These are phyloP conservation scores for Leptinotarsa haldemani DNA, from an alignment of 2,888 invertebrate genomes.

Conservation along the genomic window DNA sequence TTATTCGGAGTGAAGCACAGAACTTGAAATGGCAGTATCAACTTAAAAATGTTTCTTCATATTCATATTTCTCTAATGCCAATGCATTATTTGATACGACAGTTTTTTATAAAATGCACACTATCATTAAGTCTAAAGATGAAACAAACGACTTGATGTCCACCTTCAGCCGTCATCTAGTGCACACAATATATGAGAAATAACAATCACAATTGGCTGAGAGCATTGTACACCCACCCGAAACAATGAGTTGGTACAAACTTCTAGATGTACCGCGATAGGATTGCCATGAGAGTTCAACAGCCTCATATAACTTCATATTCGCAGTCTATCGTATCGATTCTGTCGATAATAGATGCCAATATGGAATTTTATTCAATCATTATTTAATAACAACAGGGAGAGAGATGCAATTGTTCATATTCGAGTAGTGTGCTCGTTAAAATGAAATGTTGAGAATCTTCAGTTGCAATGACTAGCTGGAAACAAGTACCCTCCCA, in stretches of 20 bases:
- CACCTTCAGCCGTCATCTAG: neutral
- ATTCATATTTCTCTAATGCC: no score
- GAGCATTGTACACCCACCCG: conserved; percentile 28
- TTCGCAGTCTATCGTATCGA: conserved; percentile 21
- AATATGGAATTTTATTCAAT: conserved; percentile 20
- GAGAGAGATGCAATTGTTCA: neutral
- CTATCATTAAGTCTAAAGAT: neutral
- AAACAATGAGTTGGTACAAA: conserved; percentile 24
- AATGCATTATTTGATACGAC: no score
- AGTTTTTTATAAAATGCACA: neutral
- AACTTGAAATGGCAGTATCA: no score
- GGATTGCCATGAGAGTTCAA: conserved; percentile 43
- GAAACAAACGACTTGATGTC: neutral
- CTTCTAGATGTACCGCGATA: conserved; percentile 17
- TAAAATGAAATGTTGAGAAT: neutral
- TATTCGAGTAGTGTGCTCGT: neutral
- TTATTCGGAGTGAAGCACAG: no score
- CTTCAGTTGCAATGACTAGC: no score
- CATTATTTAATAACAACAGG: neutral
- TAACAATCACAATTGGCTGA: conserved; percentile 10
- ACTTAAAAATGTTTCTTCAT: no score
- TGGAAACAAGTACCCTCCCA: neutral
- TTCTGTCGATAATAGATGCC: conserved; percentile 17
- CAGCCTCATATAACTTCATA: conserved; percentile 51
- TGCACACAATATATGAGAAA: neutral